A percentile compares a stretch with the other conserved stretches of the same genome.
These are phyloP conservation scores for Eolophus roseicapilla DNA, from an alignment of 2,113 vertebrate genomes.

Conservation along the genomic window DNA sequence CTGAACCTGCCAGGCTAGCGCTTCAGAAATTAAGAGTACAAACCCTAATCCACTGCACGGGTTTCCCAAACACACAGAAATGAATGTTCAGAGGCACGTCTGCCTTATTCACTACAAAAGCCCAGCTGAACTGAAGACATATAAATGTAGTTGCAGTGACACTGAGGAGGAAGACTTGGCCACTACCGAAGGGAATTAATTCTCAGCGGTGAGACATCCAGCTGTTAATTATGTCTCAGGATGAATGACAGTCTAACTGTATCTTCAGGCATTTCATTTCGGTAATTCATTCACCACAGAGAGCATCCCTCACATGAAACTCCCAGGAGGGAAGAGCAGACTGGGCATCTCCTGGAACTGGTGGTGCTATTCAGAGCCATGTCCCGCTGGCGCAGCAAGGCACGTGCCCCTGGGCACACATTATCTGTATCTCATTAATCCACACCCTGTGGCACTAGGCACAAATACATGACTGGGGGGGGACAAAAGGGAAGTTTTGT, in stretches of 20 bases:
- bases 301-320: not conserved
- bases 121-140: not conserved
- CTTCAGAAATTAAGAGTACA: not conserved
- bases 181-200: not conserved
- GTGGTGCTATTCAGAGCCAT: not conserved
- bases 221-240: slow-evolving; percentile 33
- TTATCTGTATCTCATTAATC: not conserved
- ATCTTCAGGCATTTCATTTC: not conserved
- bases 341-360: not conserved
- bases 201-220: not conserved
- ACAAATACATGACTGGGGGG: rapidly evolving
- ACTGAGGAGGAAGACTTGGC: not conserved
- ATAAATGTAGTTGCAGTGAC: not conserved
- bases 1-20: not conserved
- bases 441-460: rapidly evolving
- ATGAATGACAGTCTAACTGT: slow-evolving; percentile 3
- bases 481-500: not conserved
- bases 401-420: not conserved
- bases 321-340: not conserved
- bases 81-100: not conserved
- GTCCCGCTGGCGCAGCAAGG: rapidly evolving
- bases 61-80: rapidly evolving
- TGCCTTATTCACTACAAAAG: not conserved
- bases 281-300: slow-evolving; percentile 30
- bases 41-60: not conserved